Conservation (phyloP, 2,797 vertebrate genomes). For the Rhinichthys osculus region DNA sequence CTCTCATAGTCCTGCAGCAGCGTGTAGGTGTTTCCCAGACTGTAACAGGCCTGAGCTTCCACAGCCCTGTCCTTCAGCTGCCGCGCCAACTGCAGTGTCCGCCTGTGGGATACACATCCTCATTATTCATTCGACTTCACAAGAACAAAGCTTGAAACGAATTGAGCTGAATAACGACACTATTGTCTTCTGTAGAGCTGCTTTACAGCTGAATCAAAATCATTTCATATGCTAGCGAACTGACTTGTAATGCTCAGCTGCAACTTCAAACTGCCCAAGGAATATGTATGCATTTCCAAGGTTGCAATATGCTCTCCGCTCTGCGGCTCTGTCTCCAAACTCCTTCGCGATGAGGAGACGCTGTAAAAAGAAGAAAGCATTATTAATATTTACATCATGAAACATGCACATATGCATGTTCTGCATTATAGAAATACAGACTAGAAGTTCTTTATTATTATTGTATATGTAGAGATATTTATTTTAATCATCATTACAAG, state of each 20-base stretch:
- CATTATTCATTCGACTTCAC: not conserved
- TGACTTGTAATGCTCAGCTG: constrained; percentile 95
- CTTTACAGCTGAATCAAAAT: not conserved
- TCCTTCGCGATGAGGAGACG: constrained; percentile 94
- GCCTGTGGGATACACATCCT: constrained; percentile 73
- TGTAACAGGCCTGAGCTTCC: constrained; percentile 96
- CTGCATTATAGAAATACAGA: not conserved
- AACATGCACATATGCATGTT: not conserved
- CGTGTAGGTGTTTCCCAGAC: constrained; percentile 94
- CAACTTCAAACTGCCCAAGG: constrained; percentile 92
- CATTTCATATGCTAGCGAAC: not conserved
- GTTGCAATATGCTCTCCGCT: constrained; percentile 96
- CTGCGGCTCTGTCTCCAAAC: constrained; percentile 94
- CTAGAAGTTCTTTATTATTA: not conserved
- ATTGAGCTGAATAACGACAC: not conserved
- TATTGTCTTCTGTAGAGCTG: not conserved
- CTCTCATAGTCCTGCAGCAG: constrained; percentile 93
- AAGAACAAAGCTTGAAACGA: not conserved
- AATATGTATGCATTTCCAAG: constrained; percentile 96
- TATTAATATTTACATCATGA: constrained; percentile 19
- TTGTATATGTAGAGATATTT: not conserved
- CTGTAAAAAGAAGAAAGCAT: constrained; percentile 71
- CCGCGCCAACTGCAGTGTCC: constrained; percentile 89
- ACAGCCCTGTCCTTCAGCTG: constrained; percentile 92
- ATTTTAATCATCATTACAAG: not conserved